phyloP scores from a whole-genome alignment of 2,113 vertebrate genomes.

The Lota lota region DNA sequence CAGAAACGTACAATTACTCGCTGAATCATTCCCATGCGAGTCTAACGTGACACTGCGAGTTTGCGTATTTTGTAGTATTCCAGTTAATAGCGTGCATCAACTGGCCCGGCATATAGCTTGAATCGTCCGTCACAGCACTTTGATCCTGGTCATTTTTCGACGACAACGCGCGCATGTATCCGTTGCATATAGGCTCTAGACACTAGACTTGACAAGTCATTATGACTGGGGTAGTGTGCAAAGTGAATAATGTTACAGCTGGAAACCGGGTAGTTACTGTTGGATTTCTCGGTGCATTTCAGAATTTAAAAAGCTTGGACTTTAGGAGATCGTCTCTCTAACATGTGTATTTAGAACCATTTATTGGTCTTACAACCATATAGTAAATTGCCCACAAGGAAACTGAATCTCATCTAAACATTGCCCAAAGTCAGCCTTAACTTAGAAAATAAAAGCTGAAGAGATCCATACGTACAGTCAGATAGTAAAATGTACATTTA shows the following conservation, averaged over 20 bases:
- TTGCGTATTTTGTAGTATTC: conserved; percentile 42
- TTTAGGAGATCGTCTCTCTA: no score
- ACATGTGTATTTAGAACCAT: no score
- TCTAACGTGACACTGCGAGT: conserved; percentile 64
- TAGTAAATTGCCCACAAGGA: no score
- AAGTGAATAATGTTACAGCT: conserved; percentile 59
- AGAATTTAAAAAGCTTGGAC: conserved; percentile 19
- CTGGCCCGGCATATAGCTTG: conserved; percentile 12
- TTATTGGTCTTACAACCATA: no score
- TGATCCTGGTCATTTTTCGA: conserved; percentile 20
- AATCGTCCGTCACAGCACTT: conserved; percentile 7
- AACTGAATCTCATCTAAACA: no score
- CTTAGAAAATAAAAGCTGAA: no score
- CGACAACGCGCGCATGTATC: conserved; percentile 50
- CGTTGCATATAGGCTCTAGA: conserved; percentile 46
- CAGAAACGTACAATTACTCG: conserved; percentile 69
- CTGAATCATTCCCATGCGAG: conserved; percentile 74
- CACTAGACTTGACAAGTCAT: conserved; percentile 55
- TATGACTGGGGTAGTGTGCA: conserved; percentile 65
- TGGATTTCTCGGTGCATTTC: conserved; percentile 29
- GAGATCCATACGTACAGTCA: no score
- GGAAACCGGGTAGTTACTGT: conserved; percentile 34
- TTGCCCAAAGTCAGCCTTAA: no score
- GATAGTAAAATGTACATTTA: no score
- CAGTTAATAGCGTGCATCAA: conserved; percentile 19